phyloP scores from a whole-genome alignment of 2,888 invertebrate genomes.

The Pyrrhosoma nymphula region DNA sequence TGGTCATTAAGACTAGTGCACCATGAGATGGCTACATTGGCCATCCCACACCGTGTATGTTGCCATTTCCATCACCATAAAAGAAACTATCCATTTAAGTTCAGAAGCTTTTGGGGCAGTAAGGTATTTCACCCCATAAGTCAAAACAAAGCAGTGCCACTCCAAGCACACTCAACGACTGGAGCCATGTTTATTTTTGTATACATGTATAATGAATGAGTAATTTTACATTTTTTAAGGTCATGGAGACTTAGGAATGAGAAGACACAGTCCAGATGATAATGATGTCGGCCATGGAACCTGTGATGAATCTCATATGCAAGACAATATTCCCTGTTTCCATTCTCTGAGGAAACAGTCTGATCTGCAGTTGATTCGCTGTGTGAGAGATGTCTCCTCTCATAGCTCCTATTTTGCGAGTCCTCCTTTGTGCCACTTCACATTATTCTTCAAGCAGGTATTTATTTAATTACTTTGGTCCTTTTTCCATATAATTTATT shows the following conservation, averaged over 20 bases:
- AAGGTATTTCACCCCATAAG: no score
- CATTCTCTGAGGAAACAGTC: slow-evolving; percentile 87
- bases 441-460: slow-evolving; percentile 89
- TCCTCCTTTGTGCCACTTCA: slow-evolving; percentile 89
- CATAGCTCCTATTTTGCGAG: slow-evolving; percentile 91
- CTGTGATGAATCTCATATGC: slow-evolving; percentile 35
- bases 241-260: not conserved
- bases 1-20: no score
- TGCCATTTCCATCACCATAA: no score
- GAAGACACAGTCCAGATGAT: slow-evolving; percentile 28
- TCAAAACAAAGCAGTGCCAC: no score
- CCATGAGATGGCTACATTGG: no score
- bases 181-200: no score
- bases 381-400: slow-evolving; percentile 84
- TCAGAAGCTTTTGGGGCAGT: no score
- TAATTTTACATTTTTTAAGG: not conserved
- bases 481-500: no score
- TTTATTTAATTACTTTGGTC: not conserved
- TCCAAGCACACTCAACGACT: no score
- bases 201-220: not conserved
- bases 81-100: no score
- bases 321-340: slow-evolving; percentile 54
- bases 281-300: slow-evolving; percentile 22
- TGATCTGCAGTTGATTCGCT: slow-evolving; percentile 90
- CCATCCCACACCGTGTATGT: no score